Base-by-base conservation (phyloP, 2,797 vertebrate genomes). In the Microctenopoma lineatum region DNA sequence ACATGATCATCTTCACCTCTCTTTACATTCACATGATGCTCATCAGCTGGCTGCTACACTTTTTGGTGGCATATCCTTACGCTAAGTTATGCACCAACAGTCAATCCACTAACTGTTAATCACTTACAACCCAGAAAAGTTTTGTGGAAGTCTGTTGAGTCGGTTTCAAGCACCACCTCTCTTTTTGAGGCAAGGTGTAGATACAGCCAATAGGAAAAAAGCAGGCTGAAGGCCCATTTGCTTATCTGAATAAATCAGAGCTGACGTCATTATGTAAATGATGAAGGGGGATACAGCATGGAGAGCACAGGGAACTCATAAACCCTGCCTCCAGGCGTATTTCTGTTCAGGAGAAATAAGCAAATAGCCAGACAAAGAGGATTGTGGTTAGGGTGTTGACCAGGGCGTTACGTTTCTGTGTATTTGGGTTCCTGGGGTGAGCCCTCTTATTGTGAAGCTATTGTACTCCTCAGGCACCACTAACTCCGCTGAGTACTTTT, bases 61-160 rank as follows among this genome's bases (percentile, higher is more conserved):
- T 27, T 32, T 42, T 2, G 57, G 3, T 3, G 27, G 7, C 42
- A 42, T 44, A 16, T 6, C 16, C 59, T 21, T 51, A 15, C 14
- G 7, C 5, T 6, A 6, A 32, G 29, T 32, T 32, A 32, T 32
- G 29, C 7, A 32, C 5, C 1, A 50, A 68, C 59, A 34, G 29
- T 70, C 59, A 3, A 42, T 6, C 42, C 70, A 67, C 29, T 48
- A 67, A 47, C 54, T 72, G 53, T 70, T 84, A 61, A 44, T 32
- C 45, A 74, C 59, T 71, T 58, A 34, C 69, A 64, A 59, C 66
- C 60, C 59, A 42, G 59, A 71, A 77, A 86, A 81, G 80, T 78
- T 88, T 66, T 88, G 73, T 89, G 93, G 91, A 94, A 95, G 94
- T 96, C 92, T 83, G 92, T 92, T 92, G 62, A 92, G 90, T 93